Evolutionary conservation across 2,113 vertebrate species (phyloP).

Genomic region (Gopherus flavomarginatus): DNA sequence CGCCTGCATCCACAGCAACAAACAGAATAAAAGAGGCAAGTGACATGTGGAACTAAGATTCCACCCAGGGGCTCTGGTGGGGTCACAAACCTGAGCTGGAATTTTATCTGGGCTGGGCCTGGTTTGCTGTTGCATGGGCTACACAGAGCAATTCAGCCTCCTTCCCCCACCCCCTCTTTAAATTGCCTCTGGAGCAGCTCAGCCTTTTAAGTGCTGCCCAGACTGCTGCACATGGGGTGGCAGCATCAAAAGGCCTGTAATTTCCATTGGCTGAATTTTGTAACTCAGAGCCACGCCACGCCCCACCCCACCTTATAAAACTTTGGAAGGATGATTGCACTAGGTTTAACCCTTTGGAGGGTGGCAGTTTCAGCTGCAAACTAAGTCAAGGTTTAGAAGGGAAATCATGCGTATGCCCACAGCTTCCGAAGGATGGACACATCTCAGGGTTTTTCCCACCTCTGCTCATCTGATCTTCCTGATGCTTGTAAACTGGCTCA

Average conservation of each 20-base stretch:
- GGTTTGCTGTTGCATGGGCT: neutral
- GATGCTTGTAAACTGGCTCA: neutral
- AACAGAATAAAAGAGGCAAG: neutral
- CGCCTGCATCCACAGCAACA: neutral
- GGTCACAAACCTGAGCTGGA: neutral
- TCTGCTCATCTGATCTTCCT: rapidly evolving
- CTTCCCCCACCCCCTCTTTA: too few relatives aligned
- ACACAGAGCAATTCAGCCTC: neutral
- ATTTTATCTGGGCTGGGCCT: neutral
- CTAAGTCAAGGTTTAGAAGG: rapidly evolving
- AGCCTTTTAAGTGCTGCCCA: neutral
- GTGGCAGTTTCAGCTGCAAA: neutral
- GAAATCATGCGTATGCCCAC: rapidly evolving
- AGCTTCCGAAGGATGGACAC: rapidly evolving
- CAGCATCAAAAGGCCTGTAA: neutral
- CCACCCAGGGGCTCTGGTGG: neutral
- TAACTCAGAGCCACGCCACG: too few relatives aligned
- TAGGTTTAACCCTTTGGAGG: neutral
- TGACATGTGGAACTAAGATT: neutral
- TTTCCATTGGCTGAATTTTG: neutral
- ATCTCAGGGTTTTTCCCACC: neutral
- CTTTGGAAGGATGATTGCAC: neutral
- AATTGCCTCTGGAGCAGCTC: neutral
- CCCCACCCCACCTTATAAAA: neutral
- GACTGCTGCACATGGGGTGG: neutral